A percentile compares a stretch with the other conserved stretches of the same genome.
Conservation (phyloP, 2,888 invertebrate genomes). For the Acanthococcus lagerstroemiae region DNA sequence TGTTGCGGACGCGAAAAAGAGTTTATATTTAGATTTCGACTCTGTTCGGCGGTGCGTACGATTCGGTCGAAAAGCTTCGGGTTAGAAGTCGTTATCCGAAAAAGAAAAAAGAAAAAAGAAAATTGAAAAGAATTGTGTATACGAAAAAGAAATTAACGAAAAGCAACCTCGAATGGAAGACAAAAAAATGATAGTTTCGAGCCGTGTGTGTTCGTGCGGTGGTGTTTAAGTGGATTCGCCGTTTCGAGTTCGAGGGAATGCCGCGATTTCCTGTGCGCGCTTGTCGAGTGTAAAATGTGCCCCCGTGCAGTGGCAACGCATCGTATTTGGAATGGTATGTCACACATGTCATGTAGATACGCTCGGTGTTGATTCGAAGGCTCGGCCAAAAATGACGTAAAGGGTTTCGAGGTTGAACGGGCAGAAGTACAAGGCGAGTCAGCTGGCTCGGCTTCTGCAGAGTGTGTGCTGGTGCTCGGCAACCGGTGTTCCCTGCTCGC, state of each 20-base stretch:
- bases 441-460: no score
- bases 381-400: no score
- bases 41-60: neutral
- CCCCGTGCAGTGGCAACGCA: neutral
- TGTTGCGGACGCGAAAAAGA: conserved; percentile 27
- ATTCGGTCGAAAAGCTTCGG: neutral
- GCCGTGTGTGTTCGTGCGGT: no score
- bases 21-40: conserved; percentile 20
- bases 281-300: neutral
- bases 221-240: no score
- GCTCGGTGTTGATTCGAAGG: no score
- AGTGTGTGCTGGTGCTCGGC: no score
- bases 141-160: neutral
- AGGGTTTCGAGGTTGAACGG: no score
- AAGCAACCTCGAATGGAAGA: neutral
- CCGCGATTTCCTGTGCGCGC: neutral
- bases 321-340: neutral
- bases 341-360: no score
- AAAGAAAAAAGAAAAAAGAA: neutral
- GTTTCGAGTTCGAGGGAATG: no score
- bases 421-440: no score
- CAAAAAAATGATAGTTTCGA: no score
- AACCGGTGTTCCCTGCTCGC: no score
- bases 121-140: neutral
- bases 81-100: neutral